Conservation (phyloP, 2,888 invertebrate genomes). For the Oscheius sp. region DNA sequence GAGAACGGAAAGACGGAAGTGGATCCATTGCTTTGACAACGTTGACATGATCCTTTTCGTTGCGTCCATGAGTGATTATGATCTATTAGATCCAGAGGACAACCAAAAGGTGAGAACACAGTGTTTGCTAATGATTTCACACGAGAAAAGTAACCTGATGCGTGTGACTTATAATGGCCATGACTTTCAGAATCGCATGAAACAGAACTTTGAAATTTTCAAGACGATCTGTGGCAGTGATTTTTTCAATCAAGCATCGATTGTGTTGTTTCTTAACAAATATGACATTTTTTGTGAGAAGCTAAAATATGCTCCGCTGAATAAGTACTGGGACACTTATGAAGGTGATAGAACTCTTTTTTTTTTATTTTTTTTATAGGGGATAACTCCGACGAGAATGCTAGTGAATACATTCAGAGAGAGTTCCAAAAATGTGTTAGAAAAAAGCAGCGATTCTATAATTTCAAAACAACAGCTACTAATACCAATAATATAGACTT, state of each 20-base stretch:
- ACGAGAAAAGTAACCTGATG: neutral
- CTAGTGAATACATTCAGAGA: conserved; percentile 67
- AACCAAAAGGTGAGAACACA: conserved; percentile 32
- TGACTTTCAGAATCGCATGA: conserved; percentile 68
- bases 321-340: conserved; percentile 66
- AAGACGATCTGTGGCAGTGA: conserved; percentile 69
- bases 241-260: conserved; percentile 71
- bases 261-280: conserved; percentile 67
- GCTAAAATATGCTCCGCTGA: conserved; percentile 62
- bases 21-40: conserved; percentile 63
- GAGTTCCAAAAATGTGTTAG: conserved; percentile 69
- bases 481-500: conserved; percentile 70
- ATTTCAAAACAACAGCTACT: conserved; percentile 70
- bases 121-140: neutral
- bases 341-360: too few species aligned
- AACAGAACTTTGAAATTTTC: conserved; percentile 58
- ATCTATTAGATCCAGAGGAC: conserved; percentile 57
- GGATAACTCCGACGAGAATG: conserved; percentile 62
- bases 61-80: conserved; percentile 53
- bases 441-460: conserved; percentile 54
- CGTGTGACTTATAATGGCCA: neutral
- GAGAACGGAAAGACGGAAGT: conserved; percentile 56
- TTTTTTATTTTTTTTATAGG: conserved; percentile 57
- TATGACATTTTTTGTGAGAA: conserved; percentile 71
- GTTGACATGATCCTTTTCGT: conserved; percentile 58